Conservation (phyloP, 1,140 invertebrate species). For the Pseudachorutes palmiensis region DNA sequence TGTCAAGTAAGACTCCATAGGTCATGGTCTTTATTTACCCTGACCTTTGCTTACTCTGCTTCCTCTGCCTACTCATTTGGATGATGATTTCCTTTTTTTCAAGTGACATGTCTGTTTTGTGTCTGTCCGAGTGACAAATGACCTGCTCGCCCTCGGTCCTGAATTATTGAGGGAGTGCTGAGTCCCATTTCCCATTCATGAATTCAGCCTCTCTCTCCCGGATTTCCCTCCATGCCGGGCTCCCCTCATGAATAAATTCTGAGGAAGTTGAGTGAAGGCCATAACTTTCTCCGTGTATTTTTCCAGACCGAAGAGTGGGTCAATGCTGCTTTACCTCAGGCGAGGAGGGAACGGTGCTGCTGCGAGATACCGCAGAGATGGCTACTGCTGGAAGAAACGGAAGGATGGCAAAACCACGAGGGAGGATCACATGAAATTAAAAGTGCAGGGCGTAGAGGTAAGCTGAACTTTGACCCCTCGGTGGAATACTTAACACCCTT, state of each 20-base stretch:
- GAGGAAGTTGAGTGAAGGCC: neutral
- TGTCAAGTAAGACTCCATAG: too few species aligned
- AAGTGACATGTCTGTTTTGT: too few species aligned
- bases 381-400: slow-evolving; percentile 97
- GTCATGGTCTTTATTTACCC: neutral
- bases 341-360: slow-evolving; percentile 68
- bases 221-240: neutral
- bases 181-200: neutral
- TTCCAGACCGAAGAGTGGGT: slow-evolving; percentile 86
- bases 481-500: neutral
- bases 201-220: neutral
- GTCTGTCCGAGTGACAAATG: slow-evolving; percentile 6
- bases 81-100: neutral
- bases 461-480: slow-evolving; percentile 37
- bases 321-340: slow-evolving; percentile 90
- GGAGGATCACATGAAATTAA: slow-evolving; percentile 98
- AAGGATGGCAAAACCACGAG: slow-evolving; percentile 96
- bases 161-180: slow-evolving; percentile 1
- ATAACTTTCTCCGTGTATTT: slow-evolving; percentile 26
- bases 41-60: slow-evolving; percentile 1
- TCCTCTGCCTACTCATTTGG: slow-evolving; percentile 8
- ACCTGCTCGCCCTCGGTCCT: neutral
- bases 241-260: neutral
- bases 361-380: slow-evolving; percentile 61
- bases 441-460: slow-evolving; percentile 91